Evolutionary conservation across 2,797 vertebrate species (phyloP).

Genomic region (Acanthurus tractus): DNA sequence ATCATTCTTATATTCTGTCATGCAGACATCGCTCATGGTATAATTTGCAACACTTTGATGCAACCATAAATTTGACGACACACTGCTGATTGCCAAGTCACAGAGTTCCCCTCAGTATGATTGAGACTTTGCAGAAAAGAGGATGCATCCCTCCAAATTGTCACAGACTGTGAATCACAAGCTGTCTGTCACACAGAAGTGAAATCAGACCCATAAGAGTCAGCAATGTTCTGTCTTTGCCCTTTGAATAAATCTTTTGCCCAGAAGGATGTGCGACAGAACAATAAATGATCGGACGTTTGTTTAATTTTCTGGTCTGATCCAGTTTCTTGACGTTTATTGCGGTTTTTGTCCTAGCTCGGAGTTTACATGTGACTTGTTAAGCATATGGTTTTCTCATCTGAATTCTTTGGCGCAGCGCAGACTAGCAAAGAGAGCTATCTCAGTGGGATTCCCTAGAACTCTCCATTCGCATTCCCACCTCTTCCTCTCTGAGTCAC

Average conservation of each 20-base stretch:
- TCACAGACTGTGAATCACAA: conserved; percentile 19
- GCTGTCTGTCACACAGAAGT: background rate
- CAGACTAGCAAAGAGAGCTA: conserved; percentile 57
- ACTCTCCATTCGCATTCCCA: conserved; percentile 75
- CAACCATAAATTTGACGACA: conserved; percentile 43
- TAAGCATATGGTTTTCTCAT: conserved; percentile 82
- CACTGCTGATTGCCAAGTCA: conserved; percentile 19
- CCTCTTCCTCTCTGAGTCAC: conserved; percentile 79
- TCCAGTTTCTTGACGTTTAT: conserved; percentile 44
- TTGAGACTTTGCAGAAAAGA: conserved; percentile 31
- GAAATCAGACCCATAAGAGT: conserved; percentile 11
- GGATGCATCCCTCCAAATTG: conserved; percentile 5
- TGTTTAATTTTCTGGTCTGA: conserved; percentile 13
- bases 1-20: conserved; percentile 52
- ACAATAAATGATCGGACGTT: conserved; percentile 19
- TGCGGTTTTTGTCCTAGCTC: conserved; percentile 25
- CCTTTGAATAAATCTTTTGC: conserved; percentile 12
- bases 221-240: background rate
- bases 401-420: conserved; percentile 76
- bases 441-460: conserved; percentile 82
- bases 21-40: conserved; percentile 27
- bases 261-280: background rate
- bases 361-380: conserved; percentile 66
- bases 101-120: conserved; percentile 27
- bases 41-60: conserved; percentile 42